Evolutionary conservation across 2,113 vertebrate species (phyloP).

Genomic region (Sterrhoptilus dennistouni): DNA sequence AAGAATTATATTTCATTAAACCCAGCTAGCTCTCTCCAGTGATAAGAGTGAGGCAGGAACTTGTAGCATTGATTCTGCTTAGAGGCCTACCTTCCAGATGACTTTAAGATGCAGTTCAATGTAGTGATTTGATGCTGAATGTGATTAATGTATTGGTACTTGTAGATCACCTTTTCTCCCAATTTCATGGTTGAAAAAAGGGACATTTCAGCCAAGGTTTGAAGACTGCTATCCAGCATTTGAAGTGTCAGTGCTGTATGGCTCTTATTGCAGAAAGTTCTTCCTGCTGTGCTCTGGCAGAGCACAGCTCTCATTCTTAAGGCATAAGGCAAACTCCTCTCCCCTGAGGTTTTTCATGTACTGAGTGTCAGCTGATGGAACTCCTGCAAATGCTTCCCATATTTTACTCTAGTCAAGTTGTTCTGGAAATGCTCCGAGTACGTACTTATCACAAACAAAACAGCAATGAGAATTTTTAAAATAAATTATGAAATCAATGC

Average conservation of each 20-base stretch:
- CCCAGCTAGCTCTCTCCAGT: neutral
- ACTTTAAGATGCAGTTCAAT: neutral
- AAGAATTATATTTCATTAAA: neutral
- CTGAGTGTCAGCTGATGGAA: neutral
- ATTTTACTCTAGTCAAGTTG: neutral
- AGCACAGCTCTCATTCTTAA: neutral
- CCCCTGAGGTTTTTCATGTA: neutral
- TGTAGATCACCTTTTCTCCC: neutral
- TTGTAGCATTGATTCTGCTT: neutral
- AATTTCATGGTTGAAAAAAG: neutral
- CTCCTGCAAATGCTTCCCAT: neutral
- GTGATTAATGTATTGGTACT: neutral
- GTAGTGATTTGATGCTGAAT: neutral
- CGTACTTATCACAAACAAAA: conserved; percentile 29
- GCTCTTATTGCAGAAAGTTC: neutral
- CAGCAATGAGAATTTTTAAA: conserved; percentile 18
- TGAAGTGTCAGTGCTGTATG: neutral
- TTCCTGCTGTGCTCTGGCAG: neutral
- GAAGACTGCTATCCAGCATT: neutral
- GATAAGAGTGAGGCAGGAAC: neutral
- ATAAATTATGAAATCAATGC: neutral
- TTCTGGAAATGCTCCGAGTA: neutral
- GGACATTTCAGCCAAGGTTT: neutral
- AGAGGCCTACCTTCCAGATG: neutral
- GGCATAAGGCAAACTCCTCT: neutral